Evolutionary conservation across 2,113 vertebrate species (phyloP).

Genomic region (Callipepla californica): DNA sequence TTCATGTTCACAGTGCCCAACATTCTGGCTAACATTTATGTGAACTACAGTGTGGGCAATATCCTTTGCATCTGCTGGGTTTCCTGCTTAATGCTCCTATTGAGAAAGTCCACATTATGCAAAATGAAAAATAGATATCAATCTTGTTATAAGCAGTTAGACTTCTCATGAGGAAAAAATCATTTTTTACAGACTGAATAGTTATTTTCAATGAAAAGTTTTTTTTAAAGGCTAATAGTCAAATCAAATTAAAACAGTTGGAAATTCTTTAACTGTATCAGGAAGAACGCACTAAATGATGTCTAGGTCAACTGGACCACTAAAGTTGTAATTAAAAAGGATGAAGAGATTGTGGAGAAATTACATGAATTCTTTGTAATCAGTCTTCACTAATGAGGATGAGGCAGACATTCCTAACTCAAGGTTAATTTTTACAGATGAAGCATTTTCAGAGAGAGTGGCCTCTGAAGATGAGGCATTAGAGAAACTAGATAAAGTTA

Average conservation of each 20-base stretch:
- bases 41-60: not conserved
- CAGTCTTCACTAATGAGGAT: slow-evolving; percentile 58
- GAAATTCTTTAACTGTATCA: not conserved
- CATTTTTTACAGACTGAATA: not conserved
- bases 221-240: not conserved
- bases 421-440: slow-evolving; percentile 67
- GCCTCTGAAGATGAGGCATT: slow-evolving; percentile 53
- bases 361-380: slow-evolving; percentile 60
- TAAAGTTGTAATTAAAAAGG: slow-evolving; percentile 50
- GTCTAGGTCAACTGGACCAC: slow-evolving; percentile 41
- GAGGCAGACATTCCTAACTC: slow-evolving; percentile 45
- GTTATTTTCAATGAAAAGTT: not conserved
- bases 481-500: slow-evolving; percentile 56
- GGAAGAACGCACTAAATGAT: not conserved
- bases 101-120: not conserved
- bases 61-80: not conserved
- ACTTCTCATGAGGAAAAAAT: not conserved
- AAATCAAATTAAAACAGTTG: not conserved
- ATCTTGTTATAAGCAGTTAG: not conserved
- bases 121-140: not conserved
- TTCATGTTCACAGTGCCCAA: not conserved
- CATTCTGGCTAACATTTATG: not conserved
- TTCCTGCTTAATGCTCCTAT: not conserved
- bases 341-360: slow-evolving; percentile 46
- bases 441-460: slow-evolving; percentile 34